Base-by-base conservation (phyloP, 2,797 vertebrate genomes). In the Diceros bicornis region DNA sequence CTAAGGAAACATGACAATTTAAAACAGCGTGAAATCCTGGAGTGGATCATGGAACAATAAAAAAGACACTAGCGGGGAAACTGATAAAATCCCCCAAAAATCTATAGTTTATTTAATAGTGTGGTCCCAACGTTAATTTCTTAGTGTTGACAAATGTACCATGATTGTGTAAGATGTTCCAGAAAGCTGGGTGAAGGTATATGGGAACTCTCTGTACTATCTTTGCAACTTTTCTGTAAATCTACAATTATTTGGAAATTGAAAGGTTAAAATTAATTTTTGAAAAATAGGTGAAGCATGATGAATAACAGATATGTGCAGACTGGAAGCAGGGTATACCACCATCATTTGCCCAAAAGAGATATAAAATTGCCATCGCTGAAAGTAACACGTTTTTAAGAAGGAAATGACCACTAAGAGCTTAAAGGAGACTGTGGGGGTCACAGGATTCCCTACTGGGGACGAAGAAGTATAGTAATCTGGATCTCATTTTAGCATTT, bases 201-300 rank as follows among this genome's bases (percentile, higher is more conserved):
- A 13, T 5, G n/a, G 57, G 20, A 78, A 88, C 12, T 47, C 47
- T 27, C 41, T 57, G 10, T 47, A 21, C 9, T 52, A 50, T 50
- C 23, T 57, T 34, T 74, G n/a, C 44, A 96, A 41, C 10, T 71
- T 85, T 66, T 84, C n/a, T 41, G n/a, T 47, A 93, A 91, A 91
- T 68, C 20, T 96, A 37, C 13, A 64, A 50, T n/a, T 85, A 50
- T 41, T 85, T 74, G 23, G 27, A 85, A 92, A 34, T 94, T 34
- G 78, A 89, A 89, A 14, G 17, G 6, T 62, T 62, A 62, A 62
- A 66, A 77, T n/a, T 17, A 29, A 10, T 34, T 50, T 94, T 75
- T 66, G 9, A 50, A 83, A 55, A 75, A 44, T 29, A 74, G 18
- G n/a, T 86, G 20, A 95, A 32, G 21, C 62, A 52, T 62, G 44